phyloP scores from a whole-genome alignment of 2,797 vertebrate species.

The Acomys russatus region DNA sequence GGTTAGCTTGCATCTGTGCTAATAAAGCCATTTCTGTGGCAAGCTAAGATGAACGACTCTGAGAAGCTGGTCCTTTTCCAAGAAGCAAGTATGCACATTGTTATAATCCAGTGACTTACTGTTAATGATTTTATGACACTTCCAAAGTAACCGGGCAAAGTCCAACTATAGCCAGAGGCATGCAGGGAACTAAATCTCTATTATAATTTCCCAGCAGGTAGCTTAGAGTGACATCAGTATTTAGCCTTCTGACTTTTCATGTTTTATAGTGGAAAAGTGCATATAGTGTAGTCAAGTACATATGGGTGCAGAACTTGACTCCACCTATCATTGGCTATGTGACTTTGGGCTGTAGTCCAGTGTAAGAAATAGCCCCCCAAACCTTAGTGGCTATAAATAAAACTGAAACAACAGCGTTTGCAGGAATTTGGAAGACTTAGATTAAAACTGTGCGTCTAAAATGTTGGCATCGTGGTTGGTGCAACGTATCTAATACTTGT shows the following conservation, averaged over 20 bases:
- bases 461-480: neutral
- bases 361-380: neutral
- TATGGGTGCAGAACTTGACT: neutral
- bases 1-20: neutral
- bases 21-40: neutral
- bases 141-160: neutral
- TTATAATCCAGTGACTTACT: neutral
- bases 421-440: conserved; percentile 9
- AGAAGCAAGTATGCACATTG: neutral
- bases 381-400: neutral
- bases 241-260: neutral
- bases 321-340: neutral
- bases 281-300: neutral
- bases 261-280: neutral
- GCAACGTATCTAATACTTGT: neutral
- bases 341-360: neutral
- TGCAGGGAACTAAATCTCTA: neutral
- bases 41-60: neutral
- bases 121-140: neutral
- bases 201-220: neutral
- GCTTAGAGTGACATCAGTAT: neutral
- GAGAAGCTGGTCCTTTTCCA: neutral
- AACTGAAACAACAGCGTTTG: neutral
- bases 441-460: neutral
- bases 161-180: neutral